phyloP scores from a whole-genome alignment of 2,113 vertebrate species.

The Antennarius striatus region DNA sequence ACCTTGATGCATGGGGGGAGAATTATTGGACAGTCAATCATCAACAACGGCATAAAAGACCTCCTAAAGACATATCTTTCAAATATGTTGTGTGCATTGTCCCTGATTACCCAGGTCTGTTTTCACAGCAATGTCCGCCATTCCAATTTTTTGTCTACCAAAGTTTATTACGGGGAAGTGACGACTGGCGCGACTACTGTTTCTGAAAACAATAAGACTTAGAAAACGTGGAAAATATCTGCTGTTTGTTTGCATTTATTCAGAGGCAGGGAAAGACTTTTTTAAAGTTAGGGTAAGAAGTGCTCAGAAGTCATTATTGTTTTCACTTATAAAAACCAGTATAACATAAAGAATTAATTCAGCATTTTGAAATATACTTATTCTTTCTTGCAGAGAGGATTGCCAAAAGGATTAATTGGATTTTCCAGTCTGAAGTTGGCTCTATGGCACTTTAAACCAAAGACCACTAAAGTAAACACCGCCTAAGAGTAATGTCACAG shows the following conservation, averaged over 20 bases:
- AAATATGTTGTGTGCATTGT: neutral
- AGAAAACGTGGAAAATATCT: too few species aligned
- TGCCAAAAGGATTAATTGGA: too few species aligned
- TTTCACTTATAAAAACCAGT: neutral
- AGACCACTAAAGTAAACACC: neutral
- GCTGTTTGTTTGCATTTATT: too few species aligned
- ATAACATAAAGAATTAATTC: neutral
- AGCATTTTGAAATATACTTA: neutral
- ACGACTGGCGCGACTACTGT: too few species aligned
- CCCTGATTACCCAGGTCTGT: neutral
- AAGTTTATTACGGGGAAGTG: too few species aligned
- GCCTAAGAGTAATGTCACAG: neutral
- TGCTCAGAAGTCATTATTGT: neutral
- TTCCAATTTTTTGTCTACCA: neutral
- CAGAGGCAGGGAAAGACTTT: neutral
- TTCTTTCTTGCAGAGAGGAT: too few species aligned
- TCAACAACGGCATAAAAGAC: conserved; percentile 25
- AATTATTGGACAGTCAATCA: conserved; percentile 32
- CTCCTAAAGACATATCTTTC: conserved; percentile 1
- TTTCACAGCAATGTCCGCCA: neutral
- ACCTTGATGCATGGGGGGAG: conserved; percentile 44
- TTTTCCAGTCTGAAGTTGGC: too few species aligned
- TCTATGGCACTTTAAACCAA: neutral
- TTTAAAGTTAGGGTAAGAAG: too few species aligned
- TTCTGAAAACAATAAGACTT: too few species aligned